These are phyloP conservation scores for Vulpes vulpes DNA, from an alignment of 2,113 vertebrate species.

Conservation along the genomic window DNA sequence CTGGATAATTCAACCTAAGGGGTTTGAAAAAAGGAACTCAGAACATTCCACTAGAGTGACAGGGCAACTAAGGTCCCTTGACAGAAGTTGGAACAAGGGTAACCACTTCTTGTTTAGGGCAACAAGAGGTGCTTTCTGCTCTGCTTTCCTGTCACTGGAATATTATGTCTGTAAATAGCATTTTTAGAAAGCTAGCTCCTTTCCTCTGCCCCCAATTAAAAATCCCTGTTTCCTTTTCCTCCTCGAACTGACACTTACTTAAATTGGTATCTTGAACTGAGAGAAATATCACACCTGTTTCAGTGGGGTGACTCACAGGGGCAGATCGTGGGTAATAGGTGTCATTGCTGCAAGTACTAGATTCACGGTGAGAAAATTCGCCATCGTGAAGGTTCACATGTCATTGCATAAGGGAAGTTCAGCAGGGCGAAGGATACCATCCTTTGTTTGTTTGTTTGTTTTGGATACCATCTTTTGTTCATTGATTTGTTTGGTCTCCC, in stretches of 20 bases:
- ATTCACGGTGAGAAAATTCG: neutral
- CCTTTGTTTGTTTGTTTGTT: no score
- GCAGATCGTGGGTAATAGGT: slow-evolving; percentile 7
- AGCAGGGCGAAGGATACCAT: neutral
- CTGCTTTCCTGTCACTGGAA: slow-evolving; percentile 54
- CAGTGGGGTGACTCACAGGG: slow-evolving; percentile 63
- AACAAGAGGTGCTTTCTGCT: slow-evolving; percentile 35
- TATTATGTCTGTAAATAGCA: slow-evolving; percentile 49
- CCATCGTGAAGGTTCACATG: neutral
- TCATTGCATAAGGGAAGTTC: neutral
- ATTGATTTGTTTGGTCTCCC: neutral
- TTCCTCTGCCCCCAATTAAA: slow-evolving; percentile 29
- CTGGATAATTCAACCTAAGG: neutral
- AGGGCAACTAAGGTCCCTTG: slow-evolving; percentile 15
- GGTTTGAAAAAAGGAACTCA: neutral
- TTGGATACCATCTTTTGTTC: neutral
- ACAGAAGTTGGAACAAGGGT: neutral
- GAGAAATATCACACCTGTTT: slow-evolving; percentile 68
- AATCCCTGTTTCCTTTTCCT: slow-evolving; percentile 66
- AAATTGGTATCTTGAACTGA: slow-evolving; percentile 32
- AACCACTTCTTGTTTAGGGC: slow-evolving; percentile 35
- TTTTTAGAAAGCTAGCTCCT: slow-evolving; percentile 49
- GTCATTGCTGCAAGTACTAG: slow-evolving; percentile 13
- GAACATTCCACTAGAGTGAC: neutral
- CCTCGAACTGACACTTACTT: slow-evolving; percentile 45